Evolutionary conservation across 1,140 invertebrate species (phyloP).

Genomic region (Kradibia gibbosae): DNA sequence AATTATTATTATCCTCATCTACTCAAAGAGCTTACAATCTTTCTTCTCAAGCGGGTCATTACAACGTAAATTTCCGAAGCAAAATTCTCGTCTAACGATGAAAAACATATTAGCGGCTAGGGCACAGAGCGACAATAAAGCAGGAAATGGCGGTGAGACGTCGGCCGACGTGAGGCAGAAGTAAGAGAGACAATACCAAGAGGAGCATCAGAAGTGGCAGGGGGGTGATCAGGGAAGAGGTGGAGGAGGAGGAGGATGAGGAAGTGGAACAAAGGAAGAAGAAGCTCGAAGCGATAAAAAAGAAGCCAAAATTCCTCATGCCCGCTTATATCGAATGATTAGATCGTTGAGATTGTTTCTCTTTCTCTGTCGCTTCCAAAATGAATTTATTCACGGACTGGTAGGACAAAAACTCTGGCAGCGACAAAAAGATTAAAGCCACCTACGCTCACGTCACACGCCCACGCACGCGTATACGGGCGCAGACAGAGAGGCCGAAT

Average conservation of each 20-base stretch:
- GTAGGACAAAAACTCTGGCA: background rate
- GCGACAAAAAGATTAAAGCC: slow-evolving; percentile 4
- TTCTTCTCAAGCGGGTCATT: slow-evolving; percentile 21
- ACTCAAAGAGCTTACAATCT: background rate
- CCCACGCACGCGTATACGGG: no score
- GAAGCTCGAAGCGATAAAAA: slow-evolving; percentile 31
- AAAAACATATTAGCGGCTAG: slow-evolving; percentile 40
- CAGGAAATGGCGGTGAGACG: background rate
- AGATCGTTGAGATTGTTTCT: slow-evolving; percentile 39
- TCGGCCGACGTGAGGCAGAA: background rate
- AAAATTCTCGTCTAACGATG: slow-evolving; percentile 34
- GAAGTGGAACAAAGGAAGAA: slow-evolving; percentile 10
- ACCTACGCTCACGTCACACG: no score
- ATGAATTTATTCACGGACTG: slow-evolving; percentile 39
- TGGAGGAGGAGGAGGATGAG: background rate
- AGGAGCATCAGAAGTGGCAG: background rate
- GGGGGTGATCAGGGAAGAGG: background rate
- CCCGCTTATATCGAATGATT: slow-evolving; percentile 29
- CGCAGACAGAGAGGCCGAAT: background rate
- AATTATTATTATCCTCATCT: slow-evolving; percentile 21
- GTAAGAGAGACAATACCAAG: background rate
- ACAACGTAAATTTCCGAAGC: slow-evolving; percentile 24
- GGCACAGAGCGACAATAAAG: slow-evolving; percentile 16
- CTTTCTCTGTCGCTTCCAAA: background rate
- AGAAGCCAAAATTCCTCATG: slow-evolving; percentile 33